Percentiles rank a stretch among this genome's conserved stretches.
These are phyloP conservation scores for Mobula hypostoma DNA, from an alignment of 2,113 vertebrate genomes.

Conservation along the genomic window DNA sequence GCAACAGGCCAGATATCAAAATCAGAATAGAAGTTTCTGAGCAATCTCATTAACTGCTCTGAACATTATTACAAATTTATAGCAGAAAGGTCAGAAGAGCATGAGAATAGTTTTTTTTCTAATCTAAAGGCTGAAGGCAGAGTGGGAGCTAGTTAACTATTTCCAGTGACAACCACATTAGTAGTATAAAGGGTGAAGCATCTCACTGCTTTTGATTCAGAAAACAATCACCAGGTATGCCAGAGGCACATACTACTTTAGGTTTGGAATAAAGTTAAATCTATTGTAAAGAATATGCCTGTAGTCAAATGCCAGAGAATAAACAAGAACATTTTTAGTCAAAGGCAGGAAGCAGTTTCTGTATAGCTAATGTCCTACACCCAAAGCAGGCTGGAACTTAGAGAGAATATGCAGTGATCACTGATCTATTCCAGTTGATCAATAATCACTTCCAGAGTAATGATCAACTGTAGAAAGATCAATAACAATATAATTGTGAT, in stretches of 20 bases:
- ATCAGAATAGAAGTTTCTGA: not conserved
- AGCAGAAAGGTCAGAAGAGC: not conserved
- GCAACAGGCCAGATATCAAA: constrained; percentile 2
- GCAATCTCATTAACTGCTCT: not conserved
- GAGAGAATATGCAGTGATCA: not conserved
- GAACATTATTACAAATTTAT: not conserved
- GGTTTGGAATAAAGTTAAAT: not conserved
- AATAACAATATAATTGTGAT: not conserved
- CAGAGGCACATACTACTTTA: not conserved
- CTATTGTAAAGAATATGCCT: not conserved
- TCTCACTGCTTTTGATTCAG: not conserved
- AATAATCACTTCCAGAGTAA: not conserved
- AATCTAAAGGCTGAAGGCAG: not conserved
- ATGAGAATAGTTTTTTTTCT: not conserved
- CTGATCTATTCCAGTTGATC: not conserved
- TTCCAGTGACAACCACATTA: not conserved
- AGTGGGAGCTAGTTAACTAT: not conserved
- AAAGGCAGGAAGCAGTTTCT: not conserved
- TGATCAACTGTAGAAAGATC: not conserved
- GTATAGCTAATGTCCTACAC: not conserved
- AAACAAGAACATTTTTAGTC: not conserved
- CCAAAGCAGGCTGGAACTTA: not conserved
- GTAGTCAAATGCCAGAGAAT: not conserved
- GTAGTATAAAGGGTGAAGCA: not conserved
- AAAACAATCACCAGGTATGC: not conserved